These are phyloP conservation scores for Brachycybe producta DNA, from an alignment of 2,888 invertebrate species.

Conservation along the genomic window DNA sequence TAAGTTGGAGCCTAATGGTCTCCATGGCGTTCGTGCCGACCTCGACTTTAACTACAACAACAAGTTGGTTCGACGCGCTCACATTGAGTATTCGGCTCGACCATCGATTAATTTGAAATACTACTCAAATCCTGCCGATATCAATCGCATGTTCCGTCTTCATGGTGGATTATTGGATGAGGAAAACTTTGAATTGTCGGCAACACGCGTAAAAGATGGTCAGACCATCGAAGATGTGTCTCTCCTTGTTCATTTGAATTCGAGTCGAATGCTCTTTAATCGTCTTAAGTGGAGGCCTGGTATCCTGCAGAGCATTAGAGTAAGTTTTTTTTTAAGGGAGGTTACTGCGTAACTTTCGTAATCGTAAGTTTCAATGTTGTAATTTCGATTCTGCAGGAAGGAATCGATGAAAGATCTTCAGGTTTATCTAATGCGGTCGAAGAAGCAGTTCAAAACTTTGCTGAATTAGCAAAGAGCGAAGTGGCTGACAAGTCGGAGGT, in stretches of 20 bases:
- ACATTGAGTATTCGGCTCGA: conserved; percentile 9
- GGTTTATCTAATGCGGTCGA: neutral
- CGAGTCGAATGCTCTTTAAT: conserved; percentile 5
- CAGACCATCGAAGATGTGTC: conserved; percentile 3
- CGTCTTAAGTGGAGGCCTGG: conserved; percentile 8
- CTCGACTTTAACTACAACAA: conserved; percentile 9
- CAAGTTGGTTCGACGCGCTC: conserved; percentile 12
- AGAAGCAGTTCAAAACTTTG: conserved; percentile 1
- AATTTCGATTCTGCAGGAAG: conserved; percentile 11
- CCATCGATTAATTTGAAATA: conserved; percentile 15
- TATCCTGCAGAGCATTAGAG: conserved; percentile 4
- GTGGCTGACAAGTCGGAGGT: neutral
- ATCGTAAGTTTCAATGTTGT: no score
- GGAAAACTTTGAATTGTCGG: conserved; percentile 1
- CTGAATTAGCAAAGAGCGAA: neutral
- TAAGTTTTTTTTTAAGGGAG: neutral
- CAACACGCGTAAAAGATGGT: conserved; percentile 4
- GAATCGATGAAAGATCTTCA: neutral
- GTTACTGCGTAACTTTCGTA: no score
- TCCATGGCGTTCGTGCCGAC: neutral
- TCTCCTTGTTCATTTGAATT: conserved; percentile 5
- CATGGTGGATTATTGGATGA: conserved; percentile 14
- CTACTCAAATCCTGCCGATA: conserved; percentile 11
- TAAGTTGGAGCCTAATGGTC: conserved; percentile 5
- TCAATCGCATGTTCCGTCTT: conserved; percentile 9